Conservation (phyloP, 2,797 vertebrate species). For the Poeciliopsis paucimaculata region DNA sequence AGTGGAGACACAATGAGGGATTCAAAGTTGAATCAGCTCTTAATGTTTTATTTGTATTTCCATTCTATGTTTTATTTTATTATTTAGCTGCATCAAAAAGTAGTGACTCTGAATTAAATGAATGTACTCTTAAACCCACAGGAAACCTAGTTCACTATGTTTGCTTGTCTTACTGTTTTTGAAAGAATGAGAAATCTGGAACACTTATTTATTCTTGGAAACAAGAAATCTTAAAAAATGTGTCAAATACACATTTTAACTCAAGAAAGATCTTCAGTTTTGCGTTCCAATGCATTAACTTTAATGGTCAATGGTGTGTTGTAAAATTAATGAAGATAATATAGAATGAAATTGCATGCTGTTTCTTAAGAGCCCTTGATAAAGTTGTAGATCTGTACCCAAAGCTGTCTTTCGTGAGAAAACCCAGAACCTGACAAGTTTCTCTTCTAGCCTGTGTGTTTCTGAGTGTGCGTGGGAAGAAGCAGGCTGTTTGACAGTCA, state of each 20-base stretch:
- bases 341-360: neutral
- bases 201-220: constrained; percentile 2
- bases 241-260: constrained; percentile 8
- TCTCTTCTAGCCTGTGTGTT: constrained; percentile 24
- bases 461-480: constrained; percentile 30
- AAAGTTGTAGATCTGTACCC: constrained; percentile 44
- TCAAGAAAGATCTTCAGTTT: neutral
- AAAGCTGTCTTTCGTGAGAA: constrained; percentile 39
- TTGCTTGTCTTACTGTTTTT: neutral
- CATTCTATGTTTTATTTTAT: neutral
- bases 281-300: neutral
- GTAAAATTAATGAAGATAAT: constrained; percentile 8
- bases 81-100: neutral
- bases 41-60: neutral
- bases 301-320: constrained; percentile 6
- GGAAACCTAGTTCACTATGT: neutral
- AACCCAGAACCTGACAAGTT: constrained; percentile 39
- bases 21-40: neutral
- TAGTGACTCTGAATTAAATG: neutral
- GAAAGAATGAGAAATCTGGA: neutral
- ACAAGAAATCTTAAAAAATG: neutral
- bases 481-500: constrained; percentile 40
- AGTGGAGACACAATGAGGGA: neutral
- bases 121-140: neutral
- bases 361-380: constrained; percentile 34